Evolutionary conservation across 2,888 invertebrate species (phyloP).

Genomic region (Pharmacophagus antenor): DNA sequence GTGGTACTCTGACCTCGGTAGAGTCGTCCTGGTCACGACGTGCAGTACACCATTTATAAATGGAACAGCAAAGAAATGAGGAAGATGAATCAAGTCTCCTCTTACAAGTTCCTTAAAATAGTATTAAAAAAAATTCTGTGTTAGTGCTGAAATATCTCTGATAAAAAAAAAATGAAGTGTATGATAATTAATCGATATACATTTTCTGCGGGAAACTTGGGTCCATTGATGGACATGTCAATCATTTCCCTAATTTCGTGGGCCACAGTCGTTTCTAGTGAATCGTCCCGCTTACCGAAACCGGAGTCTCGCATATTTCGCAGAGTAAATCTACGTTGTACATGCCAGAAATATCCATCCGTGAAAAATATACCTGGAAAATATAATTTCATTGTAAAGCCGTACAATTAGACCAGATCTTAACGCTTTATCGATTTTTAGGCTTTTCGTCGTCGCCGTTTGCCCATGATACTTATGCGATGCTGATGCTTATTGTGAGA

Average conservation of each 20-base stretch:
- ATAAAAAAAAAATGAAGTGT: not conserved
- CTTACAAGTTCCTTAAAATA: constrained; percentile 60
- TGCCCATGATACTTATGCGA: too few relatives aligned
- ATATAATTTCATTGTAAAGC: too few relatives aligned
- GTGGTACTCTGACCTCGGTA: constrained; percentile 76
- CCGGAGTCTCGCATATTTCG: constrained; percentile 85
- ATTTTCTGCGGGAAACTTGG: constrained; percentile 58
- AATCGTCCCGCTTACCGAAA: constrained; percentile 82
- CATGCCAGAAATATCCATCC: constrained; percentile 84
- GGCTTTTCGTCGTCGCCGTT: too few relatives aligned
- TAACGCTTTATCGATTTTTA: too few relatives aligned
- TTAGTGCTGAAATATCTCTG: not conserved
- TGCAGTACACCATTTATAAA: constrained; percentile 80
- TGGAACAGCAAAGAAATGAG: constrained; percentile 77
- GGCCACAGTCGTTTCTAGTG: constrained; percentile 69
- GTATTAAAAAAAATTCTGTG: not conserved
- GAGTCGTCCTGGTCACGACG: constrained; percentile 74
- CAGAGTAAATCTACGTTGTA: constrained; percentile 84
- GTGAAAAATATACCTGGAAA: constrained; percentile 84
- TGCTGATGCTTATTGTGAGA: too few relatives aligned
- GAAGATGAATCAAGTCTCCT: constrained; percentile 68
- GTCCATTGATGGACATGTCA: constrained; percentile 58
- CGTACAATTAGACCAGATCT: too few relatives aligned
- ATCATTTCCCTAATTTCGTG: constrained; percentile 65
- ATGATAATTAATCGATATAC: constrained; percentile 38